Evolutionary conservation across 2,797 vertebrate genomes (phyloP).

Genomic region (Carapus acus): DNA sequence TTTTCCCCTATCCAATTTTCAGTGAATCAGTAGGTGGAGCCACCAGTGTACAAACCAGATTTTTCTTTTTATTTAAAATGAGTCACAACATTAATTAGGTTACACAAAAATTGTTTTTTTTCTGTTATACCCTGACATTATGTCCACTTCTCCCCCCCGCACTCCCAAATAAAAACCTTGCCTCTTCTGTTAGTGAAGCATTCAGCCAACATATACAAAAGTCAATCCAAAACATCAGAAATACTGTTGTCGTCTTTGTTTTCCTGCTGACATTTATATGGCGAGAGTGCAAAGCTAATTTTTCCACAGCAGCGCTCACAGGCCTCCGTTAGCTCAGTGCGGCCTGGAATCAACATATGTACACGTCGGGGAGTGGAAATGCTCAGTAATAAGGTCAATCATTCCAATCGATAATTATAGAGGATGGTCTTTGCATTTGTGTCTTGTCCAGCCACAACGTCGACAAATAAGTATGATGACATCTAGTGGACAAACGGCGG

Average conservation of each 20-base stretch:
- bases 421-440: not conserved
- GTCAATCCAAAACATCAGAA: slow-evolving; percentile 36
- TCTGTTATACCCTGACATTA: slow-evolving; percentile 14
- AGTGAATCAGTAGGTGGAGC: not conserved
- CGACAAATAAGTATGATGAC: slow-evolving; percentile 25
- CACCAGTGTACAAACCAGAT: slow-evolving; percentile 47
- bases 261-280: slow-evolving; percentile 33
- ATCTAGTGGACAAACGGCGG: slow-evolving; percentile 54
- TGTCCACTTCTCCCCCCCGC: too few relatives aligned
- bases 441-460: too few relatives aligned
- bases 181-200: slow-evolving; percentile 45
- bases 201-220: slow-evolving; percentile 36
- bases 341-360: slow-evolving; percentile 1
- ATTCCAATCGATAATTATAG: too few relatives aligned
- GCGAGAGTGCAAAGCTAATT: slow-evolving; percentile 15
- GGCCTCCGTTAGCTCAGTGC: slow-evolving; percentile 6
- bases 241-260: slow-evolving; percentile 41
- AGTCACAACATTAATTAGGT: slow-evolving; percentile 37
- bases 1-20: slow-evolving; percentile 10
- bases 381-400: not conserved
- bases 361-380: slow-evolving; percentile 13
- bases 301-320: slow-evolving; percentile 35
- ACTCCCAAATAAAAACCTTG: slow-evolving; percentile 43
- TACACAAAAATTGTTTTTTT: not conserved
- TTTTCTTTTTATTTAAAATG: slow-evolving; percentile 53